Conservation (phyloP, 2,888 invertebrate species). For the Sinohyriopsis cumingii region DNA sequence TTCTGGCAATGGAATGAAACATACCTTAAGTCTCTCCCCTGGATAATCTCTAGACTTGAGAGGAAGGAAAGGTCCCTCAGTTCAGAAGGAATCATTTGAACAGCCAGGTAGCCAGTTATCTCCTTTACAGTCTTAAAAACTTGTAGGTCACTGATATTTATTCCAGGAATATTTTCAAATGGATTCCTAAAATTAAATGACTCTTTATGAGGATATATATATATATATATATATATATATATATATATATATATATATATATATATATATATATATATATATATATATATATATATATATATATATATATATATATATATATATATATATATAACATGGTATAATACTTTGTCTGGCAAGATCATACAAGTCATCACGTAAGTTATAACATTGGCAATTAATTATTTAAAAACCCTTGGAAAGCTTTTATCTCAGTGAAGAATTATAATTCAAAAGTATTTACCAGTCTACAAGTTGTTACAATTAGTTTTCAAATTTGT, state of each 20-base stretch:
- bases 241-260: not conserved
- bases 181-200: slow-evolving; percentile 45
- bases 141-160: slow-evolving; percentile 82
- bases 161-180: slow-evolving; percentile 35
- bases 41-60: slow-evolving; percentile 92
- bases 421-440: no score
- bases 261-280: not conserved
- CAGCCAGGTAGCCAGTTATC: slow-evolving; percentile 92
- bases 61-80: slow-evolving; percentile 93
- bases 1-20: slow-evolving; percentile 1
- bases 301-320: no score
- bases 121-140: slow-evolving; percentile 93
- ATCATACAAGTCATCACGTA: no score
- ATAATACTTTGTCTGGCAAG: no score
- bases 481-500: no score
- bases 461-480: no score
- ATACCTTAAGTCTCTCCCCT: slow-evolving; percentile 81
- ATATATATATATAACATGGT: no score
- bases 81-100: slow-evolving; percentile 88
- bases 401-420: no score
- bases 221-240: not conserved
- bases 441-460: no score
- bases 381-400: no score
- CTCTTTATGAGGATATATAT: not conserved
- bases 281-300: no score